Evolutionary conservation across 1,140 invertebrate species (phyloP).

Genomic region (Varroa destructor): DNA sequence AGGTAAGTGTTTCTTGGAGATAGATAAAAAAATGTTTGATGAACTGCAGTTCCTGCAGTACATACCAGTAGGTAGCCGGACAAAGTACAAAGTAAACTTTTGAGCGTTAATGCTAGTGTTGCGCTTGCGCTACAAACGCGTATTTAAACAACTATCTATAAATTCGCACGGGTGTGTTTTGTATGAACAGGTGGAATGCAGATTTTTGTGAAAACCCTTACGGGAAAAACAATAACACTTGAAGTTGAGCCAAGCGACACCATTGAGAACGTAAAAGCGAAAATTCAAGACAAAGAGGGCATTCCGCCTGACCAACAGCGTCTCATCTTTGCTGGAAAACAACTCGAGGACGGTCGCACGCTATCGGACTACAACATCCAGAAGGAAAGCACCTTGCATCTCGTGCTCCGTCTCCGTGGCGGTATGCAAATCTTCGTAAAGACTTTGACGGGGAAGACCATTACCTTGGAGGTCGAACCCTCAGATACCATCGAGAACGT

Average conservation of each 20-base stretch:
- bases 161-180: no score
- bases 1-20: conserved; percentile 35
- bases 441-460: conserved; percentile 57
- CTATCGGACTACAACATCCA: conserved; percentile 62
- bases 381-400: conserved; percentile 77
- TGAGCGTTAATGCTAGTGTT: no score
- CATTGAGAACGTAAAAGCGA: conserved; percentile 85
- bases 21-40: conserved; percentile 35
- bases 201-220: conserved; percentile 46
- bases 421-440: conserved; percentile 47
- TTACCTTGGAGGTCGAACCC: conserved; percentile 42
- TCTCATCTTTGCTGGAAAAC: conserved; percentile 47
- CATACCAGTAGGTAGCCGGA: no score
- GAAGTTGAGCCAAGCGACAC: conserved; percentile 58
- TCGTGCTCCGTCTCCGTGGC: conserved; percentile 58
- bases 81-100: no score
- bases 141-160: no score
- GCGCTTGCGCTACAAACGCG: no score
- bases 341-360: conserved; percentile 47
- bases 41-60: no score
- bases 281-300: conserved; percentile 61
- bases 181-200: conserved; percentile 40
- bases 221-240: conserved; percentile 46
- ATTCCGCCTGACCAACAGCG: conserved; percentile 46
- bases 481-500: conserved; percentile 90